A percentile compares a stretch with the other conserved stretches of the same genome.
These are phyloP conservation scores for Pogonus chalceus DNA, from an alignment of 1,140 invertebrate genomes.

Conservation along the genomic window DNA sequence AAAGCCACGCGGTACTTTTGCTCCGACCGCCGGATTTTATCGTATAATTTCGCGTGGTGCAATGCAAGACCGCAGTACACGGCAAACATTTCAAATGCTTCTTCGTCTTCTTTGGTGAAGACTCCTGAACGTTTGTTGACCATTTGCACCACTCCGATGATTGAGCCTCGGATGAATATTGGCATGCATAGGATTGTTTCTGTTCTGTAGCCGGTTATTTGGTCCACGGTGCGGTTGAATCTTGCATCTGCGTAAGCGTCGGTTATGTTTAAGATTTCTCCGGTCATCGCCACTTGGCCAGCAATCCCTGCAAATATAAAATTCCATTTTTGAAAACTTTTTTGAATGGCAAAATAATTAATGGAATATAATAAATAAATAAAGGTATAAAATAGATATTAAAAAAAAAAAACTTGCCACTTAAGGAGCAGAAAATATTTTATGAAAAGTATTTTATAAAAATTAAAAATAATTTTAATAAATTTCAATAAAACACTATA, in stretches of 20 bases:
- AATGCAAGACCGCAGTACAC: slow-evolving; percentile 76
- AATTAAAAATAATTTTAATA: too few species aligned
- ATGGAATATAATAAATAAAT: background rate
- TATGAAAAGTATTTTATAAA: background rate
- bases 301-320: too few species aligned
- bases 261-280: slow-evolving; percentile 64
- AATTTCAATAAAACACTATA: too few species aligned
- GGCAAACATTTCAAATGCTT: slow-evolving; percentile 74
- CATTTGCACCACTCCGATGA: slow-evolving; percentile 79
- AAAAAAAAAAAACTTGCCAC: background rate
- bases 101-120: slow-evolving; percentile 69
- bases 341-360: too few species aligned
- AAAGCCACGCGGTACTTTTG: slow-evolving; percentile 74
- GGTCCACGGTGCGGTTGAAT: slow-evolving; percentile 70
- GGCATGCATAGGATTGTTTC: slow-evolving; percentile 77
- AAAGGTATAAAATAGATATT: background rate
- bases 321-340: too few species aligned
- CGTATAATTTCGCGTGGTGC: slow-evolving; percentile 76
- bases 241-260: slow-evolving; percentile 70
- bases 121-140: slow-evolving; percentile 63
- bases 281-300: slow-evolving; percentile 60
- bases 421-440: background rate
- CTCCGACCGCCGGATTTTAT: slow-evolving; percentile 71
- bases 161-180: slow-evolving; percentile 59
- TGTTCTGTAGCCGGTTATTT: slow-evolving; percentile 65